Evolutionary conservation across 2,888 invertebrate genomes (phyloP), one percentile per base, ranked within the genome.

Genomic region (Eupithecia inturbata): DNA sequence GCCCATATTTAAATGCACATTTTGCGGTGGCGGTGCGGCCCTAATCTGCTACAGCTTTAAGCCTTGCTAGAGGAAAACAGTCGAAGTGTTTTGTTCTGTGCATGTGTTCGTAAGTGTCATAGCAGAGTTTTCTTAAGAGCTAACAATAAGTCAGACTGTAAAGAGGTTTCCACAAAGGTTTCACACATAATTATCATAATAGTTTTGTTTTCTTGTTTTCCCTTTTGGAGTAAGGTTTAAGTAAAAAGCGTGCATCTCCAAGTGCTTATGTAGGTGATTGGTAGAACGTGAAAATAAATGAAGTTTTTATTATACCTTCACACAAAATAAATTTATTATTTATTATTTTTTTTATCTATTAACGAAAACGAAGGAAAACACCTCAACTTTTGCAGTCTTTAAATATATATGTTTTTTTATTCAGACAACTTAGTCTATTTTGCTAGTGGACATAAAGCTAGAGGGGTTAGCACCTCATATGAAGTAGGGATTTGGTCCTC

Each of bases 91-190:
- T 70, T 70, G 68, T 39, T 49, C 67, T 71, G 49, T 62, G 67
- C 28, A 68, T 70, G 41, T 60, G 68, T 70, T 68, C 36, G 53
- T 62, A 62, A 75, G 72, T 63, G 67, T 67, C 36, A 71, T 74
- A 68, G 70, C 49, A 67, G 57, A 73, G 70, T 63, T 57, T 71
- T 74, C 75, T 77, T 74, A 82, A 64, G 80, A 82, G 78, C 80
- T 77, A 79, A 82, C 85, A 86, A 86, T 86, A 88, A 86, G 89
- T 89, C 89, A 89, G 85, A 86, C 84, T 86, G 87, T 84, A 78
- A 79, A 69, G 26, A 45, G 22, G 70, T 76, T 76, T 62, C 36
- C 41, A 75, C 68, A 66, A 63, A 70, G 71, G 77, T 76, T n/a
- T n/a, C n/a, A n/a, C n/a, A 79, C 78, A 74, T 76, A 67, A 81